Percentiles rank a stretch among this genome's conserved stretches.
Conservation (phyloP, 2,888 invertebrate genomes). For the Icerya purchasi region DNA sequence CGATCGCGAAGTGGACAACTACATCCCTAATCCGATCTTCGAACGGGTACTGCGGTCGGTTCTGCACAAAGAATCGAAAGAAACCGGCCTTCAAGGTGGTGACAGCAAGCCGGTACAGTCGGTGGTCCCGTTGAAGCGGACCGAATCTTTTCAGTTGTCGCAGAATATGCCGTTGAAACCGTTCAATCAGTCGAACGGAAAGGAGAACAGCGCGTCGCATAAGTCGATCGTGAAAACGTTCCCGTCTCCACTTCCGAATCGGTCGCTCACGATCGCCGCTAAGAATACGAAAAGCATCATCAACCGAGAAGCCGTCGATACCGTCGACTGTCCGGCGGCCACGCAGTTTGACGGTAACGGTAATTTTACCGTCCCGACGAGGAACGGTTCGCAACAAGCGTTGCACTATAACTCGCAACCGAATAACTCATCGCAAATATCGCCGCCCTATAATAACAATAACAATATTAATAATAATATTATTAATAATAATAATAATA, state of each 20-base stretch:
- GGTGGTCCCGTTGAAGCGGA: slow-evolving; percentile 21
- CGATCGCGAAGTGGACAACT: slow-evolving; percentile 73
- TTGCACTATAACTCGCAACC: too few species aligned
- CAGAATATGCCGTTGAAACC: slow-evolving; percentile 14
- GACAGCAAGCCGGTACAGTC: slow-evolving; percentile 25
- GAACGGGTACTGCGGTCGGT: slow-evolving; percentile 67
- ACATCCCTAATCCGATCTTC: slow-evolving; percentile 74
- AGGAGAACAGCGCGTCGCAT: neutral
- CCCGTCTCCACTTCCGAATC: neutral
- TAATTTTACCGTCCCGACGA: too few species aligned
- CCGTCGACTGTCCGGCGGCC: too few species aligned
- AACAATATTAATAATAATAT: too few species aligned
- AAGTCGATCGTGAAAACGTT: neutral
- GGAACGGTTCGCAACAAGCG: too few species aligned
- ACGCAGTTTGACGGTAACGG: too few species aligned
- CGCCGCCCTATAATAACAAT: too few species aligned
- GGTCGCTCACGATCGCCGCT: neutral
- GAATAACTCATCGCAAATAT: too few species aligned
- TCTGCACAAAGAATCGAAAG: slow-evolving; percentile 41
- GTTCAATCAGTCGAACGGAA: neutral
- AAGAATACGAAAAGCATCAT: too few species aligned
- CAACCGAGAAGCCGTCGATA: neutral
- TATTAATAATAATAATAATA: too few species aligned
- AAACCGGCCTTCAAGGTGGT: too few species aligned
- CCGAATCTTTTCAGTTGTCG: slow-evolving; percentile 18